phyloP scores from a whole-genome alignment of 2,797 vertebrate genomes.

The Phataginus tricuspis region DNA sequence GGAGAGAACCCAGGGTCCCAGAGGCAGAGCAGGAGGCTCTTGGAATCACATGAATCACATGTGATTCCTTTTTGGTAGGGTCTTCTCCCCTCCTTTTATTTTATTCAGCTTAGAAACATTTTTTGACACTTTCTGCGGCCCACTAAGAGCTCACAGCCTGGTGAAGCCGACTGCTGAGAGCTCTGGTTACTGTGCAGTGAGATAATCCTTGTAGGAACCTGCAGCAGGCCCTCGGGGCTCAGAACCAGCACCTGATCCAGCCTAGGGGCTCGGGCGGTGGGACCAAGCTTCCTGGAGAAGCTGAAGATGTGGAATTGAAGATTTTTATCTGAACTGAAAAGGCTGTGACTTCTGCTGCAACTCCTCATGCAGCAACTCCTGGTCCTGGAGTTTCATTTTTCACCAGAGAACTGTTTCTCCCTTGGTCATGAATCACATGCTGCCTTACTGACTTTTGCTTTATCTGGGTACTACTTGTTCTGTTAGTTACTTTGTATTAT shows the following conservation, averaged over 20 bases:
- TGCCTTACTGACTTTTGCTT: not conserved
- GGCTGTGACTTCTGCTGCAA: not conserved
- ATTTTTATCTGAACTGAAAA: not conserved
- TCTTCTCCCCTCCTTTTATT: not conserved
- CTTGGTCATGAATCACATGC: not conserved
- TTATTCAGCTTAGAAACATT: not conserved
- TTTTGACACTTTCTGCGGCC: not conserved
- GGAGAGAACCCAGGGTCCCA: not conserved
- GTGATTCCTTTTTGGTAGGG: not conserved
- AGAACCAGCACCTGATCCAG: not conserved
- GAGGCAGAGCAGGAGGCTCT: not conserved
- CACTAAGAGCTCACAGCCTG: not conserved
- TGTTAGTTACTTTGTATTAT: not conserved
- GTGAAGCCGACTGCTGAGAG: not conserved
- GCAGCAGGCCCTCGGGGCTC: not conserved
- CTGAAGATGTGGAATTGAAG: not conserved
- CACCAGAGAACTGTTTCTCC: not conserved
- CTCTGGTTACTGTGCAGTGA: not conserved
- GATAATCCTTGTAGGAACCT: not conserved
- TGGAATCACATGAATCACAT: not conserved
- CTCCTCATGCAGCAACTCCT: not conserved
- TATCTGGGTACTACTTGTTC: not conserved
- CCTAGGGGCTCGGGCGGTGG: not conserved
- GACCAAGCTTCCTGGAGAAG: not conserved
- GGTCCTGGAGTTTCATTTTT: not conserved